Evolutionary conservation across 2,797 vertebrate genomes (phyloP), one percentile per base, ranked within the genome.

Genomic region (Acanthopagrus latus): DNA sequence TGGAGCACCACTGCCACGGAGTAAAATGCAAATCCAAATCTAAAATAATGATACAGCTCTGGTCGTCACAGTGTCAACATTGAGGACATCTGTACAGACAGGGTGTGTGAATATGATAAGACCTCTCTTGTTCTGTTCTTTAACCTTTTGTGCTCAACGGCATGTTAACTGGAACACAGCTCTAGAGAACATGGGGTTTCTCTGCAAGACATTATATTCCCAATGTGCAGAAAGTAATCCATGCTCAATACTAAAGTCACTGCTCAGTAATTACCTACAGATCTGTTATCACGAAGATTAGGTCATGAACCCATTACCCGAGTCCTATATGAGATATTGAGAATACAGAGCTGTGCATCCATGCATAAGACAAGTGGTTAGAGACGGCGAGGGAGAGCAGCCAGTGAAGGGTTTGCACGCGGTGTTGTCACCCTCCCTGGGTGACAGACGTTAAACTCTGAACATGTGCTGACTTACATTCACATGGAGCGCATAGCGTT

Each of bases 291-390:
- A 25, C 59, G 48, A 64, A 60, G 63, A 76, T 68, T 44, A 69
- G 81, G 78, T 76, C 62, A 55, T 69, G 70, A 86, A 86, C 83
- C 70, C 63, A 86, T 84, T 80, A 80, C 55, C 67, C 65, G 72
- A 58, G 43, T 81, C 65, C 51, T 80, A 78, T 79, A 73, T 85
- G 80, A 85, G 62, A 58, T n/a, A 78, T 3, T 13, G 62, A 52
- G 56, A 78, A 74, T 48, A 64, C 50, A 78, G 64, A 60, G 54
- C 64, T 57, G 62, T 33, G 54, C 29, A 50, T 66, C 43, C 71
- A 71, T n/a, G 38, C 50, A n/a, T 21, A 38, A 59, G 64, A 64
- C 64, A 67, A 64, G 41, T 43, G 70, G 21, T 23, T 12, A 25
- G 2, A 16, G 48, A 50, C 23, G 10, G 21, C 21, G 0, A 48